These are phyloP conservation scores for Epicampocera succincta DNA, from an alignment of 2,888 invertebrate genomes.

Conservation along the genomic window DNA sequence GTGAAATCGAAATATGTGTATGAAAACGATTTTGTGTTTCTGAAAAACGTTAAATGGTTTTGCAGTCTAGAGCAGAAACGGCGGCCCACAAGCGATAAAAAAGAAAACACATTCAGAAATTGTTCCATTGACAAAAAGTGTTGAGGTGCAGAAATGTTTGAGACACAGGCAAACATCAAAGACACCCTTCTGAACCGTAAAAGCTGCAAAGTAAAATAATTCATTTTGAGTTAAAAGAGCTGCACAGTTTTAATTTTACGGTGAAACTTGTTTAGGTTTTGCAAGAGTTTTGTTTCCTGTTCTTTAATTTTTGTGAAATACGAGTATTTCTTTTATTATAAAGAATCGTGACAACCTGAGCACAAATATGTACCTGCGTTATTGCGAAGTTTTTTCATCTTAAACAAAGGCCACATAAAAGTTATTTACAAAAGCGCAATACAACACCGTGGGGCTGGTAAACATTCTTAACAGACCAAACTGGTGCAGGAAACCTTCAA, in stretches of 20 bases:
- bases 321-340: slow-evolving; percentile 32
- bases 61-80: background rate
- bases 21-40: background rate
- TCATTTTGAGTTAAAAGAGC: background rate
- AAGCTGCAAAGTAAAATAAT: slow-evolving; percentile 15
- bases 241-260: slow-evolving; percentile 27
- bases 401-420: slow-evolving; percentile 8
- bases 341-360: slow-evolving; percentile 25
- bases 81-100: slow-evolving; percentile 4
- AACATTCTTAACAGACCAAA: background rate
- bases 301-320: slow-evolving; percentile 25
- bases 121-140: background rate
- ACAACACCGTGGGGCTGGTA: background rate
- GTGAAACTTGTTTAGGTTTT: slow-evolving; percentile 66
- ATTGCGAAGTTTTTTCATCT: background rate
- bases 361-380: background rate
- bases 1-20: background rate
- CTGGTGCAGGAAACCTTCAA: slow-evolving; percentile 10
- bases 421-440: background rate
- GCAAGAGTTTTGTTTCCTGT: slow-evolving; percentile 24
- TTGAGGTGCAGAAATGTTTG: background rate
- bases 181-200: background rate
- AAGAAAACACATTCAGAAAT: slow-evolving; percentile 1
- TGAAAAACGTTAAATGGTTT: slow-evolving; percentile 11
- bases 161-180: background rate